Evolutionary conservation across 2,888 invertebrate species (phyloP).

Genomic region (Tenthredo notha): DNA sequence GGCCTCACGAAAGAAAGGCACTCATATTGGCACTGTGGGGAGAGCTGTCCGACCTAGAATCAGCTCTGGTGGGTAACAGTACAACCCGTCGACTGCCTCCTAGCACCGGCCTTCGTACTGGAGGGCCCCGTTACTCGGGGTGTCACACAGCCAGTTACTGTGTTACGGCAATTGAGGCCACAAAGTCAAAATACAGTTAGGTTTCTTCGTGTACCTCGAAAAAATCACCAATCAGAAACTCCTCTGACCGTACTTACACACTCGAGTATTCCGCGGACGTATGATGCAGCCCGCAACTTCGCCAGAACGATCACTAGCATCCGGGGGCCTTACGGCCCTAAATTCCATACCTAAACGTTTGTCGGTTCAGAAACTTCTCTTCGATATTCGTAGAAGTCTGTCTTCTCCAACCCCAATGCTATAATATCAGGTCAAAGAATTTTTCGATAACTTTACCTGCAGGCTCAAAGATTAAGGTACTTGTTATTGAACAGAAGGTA

Average conservation of each 20-base stretch:
- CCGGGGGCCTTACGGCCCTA: slow-evolving; percentile 25
- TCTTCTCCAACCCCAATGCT: neutral
- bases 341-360: slow-evolving; percentile 9
- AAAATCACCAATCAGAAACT: slow-evolving; percentile 53
- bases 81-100: slow-evolving; percentile 51
- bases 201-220: slow-evolving; percentile 65
- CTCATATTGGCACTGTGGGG: slow-evolving; percentile 51
- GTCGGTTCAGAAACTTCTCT: neutral
- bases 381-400: neutral
- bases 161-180: slow-evolving; percentile 79
- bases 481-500: neutral
- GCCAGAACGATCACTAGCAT: slow-evolving; percentile 12
- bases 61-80: slow-evolving; percentile 52
- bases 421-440: neutral
- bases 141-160: slow-evolving; percentile 78
- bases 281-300: slow-evolving; percentile 32
- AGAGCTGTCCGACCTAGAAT: slow-evolving; percentile 50
- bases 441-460: neutral
- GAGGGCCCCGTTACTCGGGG: slow-evolving; percentile 75
- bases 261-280: slow-evolving; percentile 29
- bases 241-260: slow-evolving; percentile 25
- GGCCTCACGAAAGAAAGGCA: slow-evolving; percentile 40
- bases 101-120: slow-evolving; percentile 65
- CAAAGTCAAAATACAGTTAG: slow-evolving; percentile 79
- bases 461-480: neutral